Base-by-base conservation (phyloP, 2,888 invertebrate species). In the Sarcophaga subvicina region DNA sequence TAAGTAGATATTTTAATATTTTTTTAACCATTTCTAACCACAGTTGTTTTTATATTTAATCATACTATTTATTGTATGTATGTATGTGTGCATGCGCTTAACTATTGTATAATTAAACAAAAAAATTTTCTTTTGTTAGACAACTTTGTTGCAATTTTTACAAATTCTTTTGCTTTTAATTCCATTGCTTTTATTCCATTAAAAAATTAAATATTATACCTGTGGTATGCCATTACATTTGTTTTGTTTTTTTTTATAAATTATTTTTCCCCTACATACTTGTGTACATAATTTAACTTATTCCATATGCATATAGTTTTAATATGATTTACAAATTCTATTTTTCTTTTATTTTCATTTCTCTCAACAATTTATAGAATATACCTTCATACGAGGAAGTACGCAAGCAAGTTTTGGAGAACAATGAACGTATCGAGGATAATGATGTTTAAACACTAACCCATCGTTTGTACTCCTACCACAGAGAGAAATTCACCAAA, bases 341-440 rank as follows among this genome's bases (percentile, higher is more conserved):
- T 10, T 22, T 67, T 64, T 66, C 27, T 22, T 63, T 14, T 17
- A 70, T 81, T 70, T 75, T 49, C 20, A 37, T 37, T 54, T 71
- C 47, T 17, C 37, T 22, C 59, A 72, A 45, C 45, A n/a, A 45
- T n/a, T 54, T 2, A 10, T 89, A 94, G 94, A 88, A 89, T 3
- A 85, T 91, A 81, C 92, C 91, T 72, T 90, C 93, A n/a, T 93
- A 93, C 86, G 93, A 94, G 83, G 93, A 93, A 66, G 76, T 93
- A 73, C 91, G 91, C 86, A 92, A 91, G 76, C 88, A 91, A 85
- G 81, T 93, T 75, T 85, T 90, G 63, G 91, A 91, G 79, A 90
- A 90, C 54, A 93, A 93, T 85, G 91, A 92, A 60, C 88, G 83
- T 54, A 77, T 90, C 37, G 90, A 89, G 59, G 86, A 89, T 59